Conservation (phyloP, 2,113 vertebrate genomes). For the Dipodomys spectabilis region DNA sequence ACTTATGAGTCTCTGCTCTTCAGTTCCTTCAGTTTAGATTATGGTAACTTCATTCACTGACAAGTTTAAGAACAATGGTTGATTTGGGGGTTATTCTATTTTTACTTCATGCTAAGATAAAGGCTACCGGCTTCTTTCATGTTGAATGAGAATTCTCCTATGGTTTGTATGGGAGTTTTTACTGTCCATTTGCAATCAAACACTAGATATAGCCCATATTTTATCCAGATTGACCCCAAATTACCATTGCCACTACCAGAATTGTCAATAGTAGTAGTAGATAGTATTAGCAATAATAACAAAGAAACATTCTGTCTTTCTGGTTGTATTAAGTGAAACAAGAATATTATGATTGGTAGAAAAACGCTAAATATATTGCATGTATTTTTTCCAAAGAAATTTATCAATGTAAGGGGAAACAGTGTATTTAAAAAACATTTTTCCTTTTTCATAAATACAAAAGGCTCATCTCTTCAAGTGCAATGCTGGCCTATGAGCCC, state of each 20-base stretch:
- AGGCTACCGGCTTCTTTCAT: background rate
- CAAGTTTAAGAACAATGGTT: background rate
- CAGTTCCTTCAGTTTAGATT: background rate
- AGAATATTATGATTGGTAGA: background rate
- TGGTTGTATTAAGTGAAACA: background rate
- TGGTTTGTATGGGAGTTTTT: background rate
- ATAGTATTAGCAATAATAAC: too few species aligned
- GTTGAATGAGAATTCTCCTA: background rate
- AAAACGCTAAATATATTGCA: background rate
- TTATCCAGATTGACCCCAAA: background rate
- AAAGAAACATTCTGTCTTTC: background rate
- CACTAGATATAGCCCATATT: background rate
- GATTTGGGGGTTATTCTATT: background rate
- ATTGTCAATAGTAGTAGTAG: background rate
- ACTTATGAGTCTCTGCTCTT: background rate
- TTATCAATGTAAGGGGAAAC: background rate
- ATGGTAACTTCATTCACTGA: background rate
- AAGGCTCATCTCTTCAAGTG: background rate
- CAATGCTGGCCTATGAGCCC: conserved; percentile 2
- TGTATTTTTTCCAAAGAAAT: background rate
- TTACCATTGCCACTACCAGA: background rate
- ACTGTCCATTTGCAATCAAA: background rate
- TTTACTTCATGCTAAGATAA: background rate
- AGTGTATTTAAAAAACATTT: conserved; percentile 70
- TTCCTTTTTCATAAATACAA: conserved; percentile 70